phyloP scores from a whole-genome alignment of 2,797 vertebrate genomes.

The Streptopelia turtur region DNA sequence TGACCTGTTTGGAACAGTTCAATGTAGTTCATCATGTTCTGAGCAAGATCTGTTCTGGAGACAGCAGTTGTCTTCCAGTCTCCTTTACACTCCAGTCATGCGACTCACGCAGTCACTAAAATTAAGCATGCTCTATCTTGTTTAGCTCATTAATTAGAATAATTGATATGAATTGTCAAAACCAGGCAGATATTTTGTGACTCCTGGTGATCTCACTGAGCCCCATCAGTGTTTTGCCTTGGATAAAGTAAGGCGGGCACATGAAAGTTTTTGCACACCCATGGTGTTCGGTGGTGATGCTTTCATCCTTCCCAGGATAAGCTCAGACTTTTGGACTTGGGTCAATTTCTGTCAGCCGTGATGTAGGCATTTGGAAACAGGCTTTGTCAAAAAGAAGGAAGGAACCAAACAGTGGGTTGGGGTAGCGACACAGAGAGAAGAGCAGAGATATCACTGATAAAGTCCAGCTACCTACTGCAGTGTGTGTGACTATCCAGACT shows the following conservation, averaged over 20 bases:
- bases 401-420: not conserved
- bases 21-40: not conserved
- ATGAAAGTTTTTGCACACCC: not conserved
- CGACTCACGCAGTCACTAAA: not conserved
- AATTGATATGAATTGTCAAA: not conserved
- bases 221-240: not conserved
- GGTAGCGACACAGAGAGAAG: not conserved
- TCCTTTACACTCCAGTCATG: not conserved
- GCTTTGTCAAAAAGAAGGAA: not conserved
- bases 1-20: not conserved
- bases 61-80: not conserved
- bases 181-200: not conserved
- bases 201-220: not conserved
- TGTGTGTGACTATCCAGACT: not conserved
- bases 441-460: not conserved
- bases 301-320: not conserved
- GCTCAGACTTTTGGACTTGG: not conserved
- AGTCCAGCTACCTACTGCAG: not conserved
- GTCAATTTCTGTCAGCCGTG: not conserved
- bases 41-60: not conserved
- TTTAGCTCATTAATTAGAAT: not conserved
- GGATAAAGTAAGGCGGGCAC: fast-evolving
- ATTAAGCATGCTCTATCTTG: not conserved
- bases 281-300: not conserved
- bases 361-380: not conserved